Base-by-base conservation (phyloP, 2,888 invertebrate genomes). In the Orthosia gothica region DNA sequence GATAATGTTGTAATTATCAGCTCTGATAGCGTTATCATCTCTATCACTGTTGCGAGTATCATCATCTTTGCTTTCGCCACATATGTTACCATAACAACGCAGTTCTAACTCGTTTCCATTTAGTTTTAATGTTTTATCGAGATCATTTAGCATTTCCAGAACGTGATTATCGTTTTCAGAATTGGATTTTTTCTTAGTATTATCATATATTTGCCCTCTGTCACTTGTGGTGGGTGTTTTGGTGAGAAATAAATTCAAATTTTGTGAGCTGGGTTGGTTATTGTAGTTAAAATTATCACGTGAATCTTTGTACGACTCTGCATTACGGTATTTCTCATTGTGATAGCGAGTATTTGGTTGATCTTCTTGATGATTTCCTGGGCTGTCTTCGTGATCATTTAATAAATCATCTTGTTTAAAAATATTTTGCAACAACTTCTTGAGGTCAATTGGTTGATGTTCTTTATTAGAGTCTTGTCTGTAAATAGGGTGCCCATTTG, bases 381-480 rank as follows among this genome's bases (percentile, higher is more conserved):
- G 66, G 2, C 55, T 20, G n/a, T 77, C 61, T 40, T 79, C 54
- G 1, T 81, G 59, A 12, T 81, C 66, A 23, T 68, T 76, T 12
- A 65, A 64, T 5, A 45, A 26, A 58, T 70, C 74, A 70, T 57
- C 70, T 67, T 47, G 64, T 15, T 49, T 49, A 47, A 54, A 23
- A 4, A 81, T 45, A 0, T 59, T 18, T 49, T 74, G 54, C 12
- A 75, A 4, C 12, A 81, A 50, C 9, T 59, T 66, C 20, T 69
- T 66, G 0, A 81, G 23, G 13, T 73, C 66, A 54, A 32, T 5
- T 32, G 58, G 45, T 54, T 74, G 70, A 4, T 57, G 18, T 18
- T 59, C 9, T 2, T 23, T 52, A 18, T 62, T 13, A 11, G 62
- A 20, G 47, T 67, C 64, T 32, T 62, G 71, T 45, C 18, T 64